Evolutionary conservation across 2,797 vertebrate genomes (phyloP).

Genomic region (Chromis chromis): DNA sequence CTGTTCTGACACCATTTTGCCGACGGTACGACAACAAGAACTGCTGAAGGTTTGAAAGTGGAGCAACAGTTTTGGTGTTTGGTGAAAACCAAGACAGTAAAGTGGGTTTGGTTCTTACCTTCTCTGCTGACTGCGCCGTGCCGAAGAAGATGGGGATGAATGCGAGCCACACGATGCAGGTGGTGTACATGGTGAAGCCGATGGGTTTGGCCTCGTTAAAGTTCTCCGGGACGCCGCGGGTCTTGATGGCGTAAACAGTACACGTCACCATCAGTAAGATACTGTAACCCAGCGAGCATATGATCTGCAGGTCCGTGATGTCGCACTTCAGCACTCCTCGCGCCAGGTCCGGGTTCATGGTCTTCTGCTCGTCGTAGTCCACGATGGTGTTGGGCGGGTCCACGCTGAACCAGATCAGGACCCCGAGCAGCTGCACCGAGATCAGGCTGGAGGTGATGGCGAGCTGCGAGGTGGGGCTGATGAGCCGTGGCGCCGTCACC

Average conservation of each 20-base stretch:
- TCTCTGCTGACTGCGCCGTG: constrained; percentile 93
- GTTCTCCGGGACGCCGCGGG: constrained; percentile 93
- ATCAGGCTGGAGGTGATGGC: constrained; percentile 95
- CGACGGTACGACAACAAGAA: too few relatives aligned
- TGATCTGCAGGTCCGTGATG: constrained; percentile 95
- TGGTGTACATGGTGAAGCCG: constrained; percentile 98
- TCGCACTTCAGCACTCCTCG: constrained; percentile 93
- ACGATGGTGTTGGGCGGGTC: constrained; percentile 95
- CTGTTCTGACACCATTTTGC: too few relatives aligned
- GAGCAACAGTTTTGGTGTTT: too few relatives aligned
- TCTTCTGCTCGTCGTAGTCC: constrained; percentile 94
- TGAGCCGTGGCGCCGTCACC: constrained; percentile 92
- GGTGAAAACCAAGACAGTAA: too few relatives aligned
- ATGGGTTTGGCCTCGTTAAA: constrained; percentile 97
- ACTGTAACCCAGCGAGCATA: constrained; percentile 95
- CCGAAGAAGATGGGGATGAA: constrained; percentile 99
- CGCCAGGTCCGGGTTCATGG: constrained; percentile 87
- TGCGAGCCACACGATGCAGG: constrained; percentile 97
- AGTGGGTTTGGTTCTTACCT: too few relatives aligned
- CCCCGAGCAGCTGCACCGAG: constrained; percentile 93
- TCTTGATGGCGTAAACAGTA: constrained; percentile 96
- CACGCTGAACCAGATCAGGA: constrained; percentile 94
- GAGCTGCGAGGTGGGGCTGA: constrained; percentile 95
- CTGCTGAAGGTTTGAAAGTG: too few relatives aligned
- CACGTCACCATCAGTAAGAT: constrained; percentile 98